Base-by-base conservation (phyloP, 2,888 invertebrate genomes). In the Bellardia bayeri region DNA sequence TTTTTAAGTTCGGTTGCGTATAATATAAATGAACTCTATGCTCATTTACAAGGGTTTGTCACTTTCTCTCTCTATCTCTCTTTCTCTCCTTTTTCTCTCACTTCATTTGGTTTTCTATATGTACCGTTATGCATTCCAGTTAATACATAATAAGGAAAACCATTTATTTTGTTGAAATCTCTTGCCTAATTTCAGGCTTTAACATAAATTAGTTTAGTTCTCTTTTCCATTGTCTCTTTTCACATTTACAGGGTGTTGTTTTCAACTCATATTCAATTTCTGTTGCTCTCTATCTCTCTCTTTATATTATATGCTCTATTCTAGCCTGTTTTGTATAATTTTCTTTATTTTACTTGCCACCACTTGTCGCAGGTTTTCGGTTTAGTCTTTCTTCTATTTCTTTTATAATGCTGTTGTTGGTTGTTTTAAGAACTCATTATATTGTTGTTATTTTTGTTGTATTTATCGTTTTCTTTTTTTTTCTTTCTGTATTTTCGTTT, bases 321-420 rank as follows among this genome's bases (percentile, higher is more conserved):
- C 37, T 64, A 45, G 7, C 30, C 54, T 68, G 13, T 66, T 16
- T 40, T 33, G 37, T 69, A 51, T 45, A 45, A 51, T 64, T 64
- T 64, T 81, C 14, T 54, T 68, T 56, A 33, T 56, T 66, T 64
- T 80, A 72, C 58, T 82, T 78, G 40, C 72, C 81, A 84, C 84
- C 87, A 78, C 78, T 87, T 84, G 84, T 79, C 84, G 81, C 78
- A 87, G 81, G 61, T 84, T 81, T 42, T 49, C 66, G 9, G 11
- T 42, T 69, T 16, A 56, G n/a, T 61, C 16, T 61, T 84, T 54
- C 14, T 58, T 84, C 40, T 51, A n/a, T 56, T 78, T 78, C 30
- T 9, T 78, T 82, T 51, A n/a, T 13, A 33, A 8, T 79, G 6
- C 56, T 75, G 23, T 54, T 42, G 42, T 74, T 61, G 23, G 16